phyloP scores from a whole-genome alignment of 1,140 invertebrate species.

The Apis dorsata region DNA sequence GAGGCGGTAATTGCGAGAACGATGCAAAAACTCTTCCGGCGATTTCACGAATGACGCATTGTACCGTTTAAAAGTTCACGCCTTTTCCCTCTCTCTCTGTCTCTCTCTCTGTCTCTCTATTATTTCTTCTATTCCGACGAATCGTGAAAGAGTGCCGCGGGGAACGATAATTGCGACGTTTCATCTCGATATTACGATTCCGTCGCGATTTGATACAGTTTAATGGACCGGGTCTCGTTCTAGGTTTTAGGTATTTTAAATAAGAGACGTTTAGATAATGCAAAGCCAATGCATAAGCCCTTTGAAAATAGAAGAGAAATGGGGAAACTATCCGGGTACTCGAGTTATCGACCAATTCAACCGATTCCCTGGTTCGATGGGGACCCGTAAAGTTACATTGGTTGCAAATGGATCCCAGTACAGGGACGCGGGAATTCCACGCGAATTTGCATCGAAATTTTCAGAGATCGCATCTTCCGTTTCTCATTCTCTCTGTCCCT shows the following conservation, averaged over 20 bases:
- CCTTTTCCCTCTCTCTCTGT: neutral
- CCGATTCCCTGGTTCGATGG: neutral
- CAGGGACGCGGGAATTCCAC: neutral
- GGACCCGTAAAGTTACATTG: neutral
- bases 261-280: neutral
- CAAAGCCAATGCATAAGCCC: neutral
- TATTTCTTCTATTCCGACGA: neutral
- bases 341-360: neutral
- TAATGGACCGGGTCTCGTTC: neutral
- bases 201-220: too few species aligned
- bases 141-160: too few species aligned
- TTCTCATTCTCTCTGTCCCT: neutral
- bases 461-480: neutral
- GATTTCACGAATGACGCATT: slow-evolving; percentile 56
- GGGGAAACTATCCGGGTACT: neutral
- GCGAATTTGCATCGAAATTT: slow-evolving; percentile 52
- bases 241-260: neutral
- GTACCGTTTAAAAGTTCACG: slow-evolving; percentile 9
- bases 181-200: too few species aligned
- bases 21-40: slow-evolving; percentile 65
- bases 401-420: neutral
- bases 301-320: slow-evolving; percentile 47
- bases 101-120: neutral
- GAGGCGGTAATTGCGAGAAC: slow-evolving; percentile 66
- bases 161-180: too few species aligned